phyloP scores from a whole-genome alignment of 2,888 invertebrate species.

The Strigamia crassipes region DNA sequence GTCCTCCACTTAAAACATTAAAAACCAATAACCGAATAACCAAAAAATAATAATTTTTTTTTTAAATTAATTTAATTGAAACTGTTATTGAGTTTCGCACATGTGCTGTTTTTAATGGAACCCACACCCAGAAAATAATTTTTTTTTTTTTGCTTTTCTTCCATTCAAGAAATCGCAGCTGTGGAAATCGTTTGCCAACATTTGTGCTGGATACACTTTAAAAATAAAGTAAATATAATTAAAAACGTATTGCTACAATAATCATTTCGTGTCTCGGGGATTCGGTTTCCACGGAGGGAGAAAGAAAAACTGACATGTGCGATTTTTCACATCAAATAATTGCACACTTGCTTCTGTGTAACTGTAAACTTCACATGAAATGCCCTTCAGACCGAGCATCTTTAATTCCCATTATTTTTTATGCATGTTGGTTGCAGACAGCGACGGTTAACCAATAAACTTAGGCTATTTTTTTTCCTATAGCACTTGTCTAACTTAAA shows the following conservation, averaged over 20 bases:
- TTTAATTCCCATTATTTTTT: slow-evolving; percentile 32
- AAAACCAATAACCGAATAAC: background rate
- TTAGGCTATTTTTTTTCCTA: background rate
- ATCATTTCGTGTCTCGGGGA: background rate
- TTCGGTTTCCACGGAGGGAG: background rate
- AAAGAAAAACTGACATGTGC: background rate
- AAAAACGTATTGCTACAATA: slow-evolving; percentile 26
- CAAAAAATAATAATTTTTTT: too few species aligned
- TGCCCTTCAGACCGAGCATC: slow-evolving; percentile 25
- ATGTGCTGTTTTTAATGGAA: slow-evolving; percentile 2
- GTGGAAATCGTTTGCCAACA: slow-evolving; percentile 10
- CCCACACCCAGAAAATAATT: background rate
- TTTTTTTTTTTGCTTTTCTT: background rate
- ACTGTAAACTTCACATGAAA: slow-evolving; percentile 36
- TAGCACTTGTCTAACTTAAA: background rate
- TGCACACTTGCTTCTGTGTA: slow-evolving; percentile 40
- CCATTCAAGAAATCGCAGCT: background rate
- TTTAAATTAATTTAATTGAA: background rate
- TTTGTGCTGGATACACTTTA: background rate
- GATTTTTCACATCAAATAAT: slow-evolving; percentile 34
- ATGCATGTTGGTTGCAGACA: background rate
- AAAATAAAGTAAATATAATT: slow-evolving; percentile 30
- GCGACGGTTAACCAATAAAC: slow-evolving; percentile 4
- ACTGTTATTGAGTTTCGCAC: background rate
- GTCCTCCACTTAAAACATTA: background rate